Evolutionary conservation across 2,797 vertebrate species (phyloP).

Genomic region (Chromobotia macracanthus): DNA sequence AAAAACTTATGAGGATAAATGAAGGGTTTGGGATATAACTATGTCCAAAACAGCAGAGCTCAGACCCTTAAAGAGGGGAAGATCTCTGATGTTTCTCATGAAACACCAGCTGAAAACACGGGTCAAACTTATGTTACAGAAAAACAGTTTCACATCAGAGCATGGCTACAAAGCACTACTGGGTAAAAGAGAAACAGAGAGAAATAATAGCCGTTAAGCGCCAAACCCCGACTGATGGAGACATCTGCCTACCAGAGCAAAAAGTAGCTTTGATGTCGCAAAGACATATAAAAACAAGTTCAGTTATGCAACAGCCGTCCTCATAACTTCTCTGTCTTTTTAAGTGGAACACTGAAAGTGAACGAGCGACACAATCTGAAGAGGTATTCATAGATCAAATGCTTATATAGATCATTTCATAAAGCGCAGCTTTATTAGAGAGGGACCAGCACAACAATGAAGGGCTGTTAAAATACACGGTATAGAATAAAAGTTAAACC

Average conservation of each 20-base stretch:
- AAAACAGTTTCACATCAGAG: slow-evolving; percentile 12
- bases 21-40: neutral
- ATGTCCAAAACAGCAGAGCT: neutral
- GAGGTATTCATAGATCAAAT: slow-evolving; percentile 15
- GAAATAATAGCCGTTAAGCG: neutral
- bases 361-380: slow-evolving; percentile 20
- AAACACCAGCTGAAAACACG: neutral
- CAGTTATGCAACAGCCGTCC: slow-evolving; percentile 45
- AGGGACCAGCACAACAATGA: too few species aligned
- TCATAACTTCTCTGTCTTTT: slow-evolving; percentile 39
- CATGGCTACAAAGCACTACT: neutral
- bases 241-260: slow-evolving; percentile 36
- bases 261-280: slow-evolving; percentile 42
- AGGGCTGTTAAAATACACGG: neutral
- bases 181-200: slow-evolving; percentile 12
- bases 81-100: slow-evolving; percentile 7
- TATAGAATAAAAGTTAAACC: neutral
- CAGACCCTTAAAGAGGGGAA: neutral
- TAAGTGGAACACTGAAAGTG: slow-evolving; percentile 1
- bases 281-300: slow-evolving; percentile 39
- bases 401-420: slow-evolving; percentile 7
- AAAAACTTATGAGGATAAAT: too few species aligned
- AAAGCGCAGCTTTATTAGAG: too few species aligned
- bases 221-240: slow-evolving; percentile 22
- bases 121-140: neutral